These are phyloP conservation scores for Gasterosteus aculeatus DNA, from an alignment of 2,113 vertebrate genomes.

Conservation along the genomic window DNA sequence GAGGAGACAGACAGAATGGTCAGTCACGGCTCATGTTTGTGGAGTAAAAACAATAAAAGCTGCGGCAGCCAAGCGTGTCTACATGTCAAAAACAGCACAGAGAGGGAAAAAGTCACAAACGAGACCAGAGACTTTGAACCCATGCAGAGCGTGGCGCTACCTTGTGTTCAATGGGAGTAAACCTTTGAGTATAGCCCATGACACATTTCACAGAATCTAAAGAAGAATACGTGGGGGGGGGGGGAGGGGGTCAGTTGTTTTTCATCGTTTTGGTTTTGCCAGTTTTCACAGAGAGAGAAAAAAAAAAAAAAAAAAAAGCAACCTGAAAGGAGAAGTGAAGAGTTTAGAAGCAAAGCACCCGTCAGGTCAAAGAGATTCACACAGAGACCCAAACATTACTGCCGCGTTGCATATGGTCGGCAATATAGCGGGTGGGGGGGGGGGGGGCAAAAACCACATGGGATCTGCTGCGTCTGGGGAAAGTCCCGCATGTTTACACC, in stretches of 20 bases:
- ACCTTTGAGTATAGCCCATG: conserved; percentile 99
- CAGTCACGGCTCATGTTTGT: conserved; percentile 84
- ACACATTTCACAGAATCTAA: conserved; percentile 86
- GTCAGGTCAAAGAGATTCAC: neutral
- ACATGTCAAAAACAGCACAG: conserved; percentile 81
- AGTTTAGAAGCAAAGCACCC: conserved; percentile 4
- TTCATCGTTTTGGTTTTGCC: conserved; percentile 20
- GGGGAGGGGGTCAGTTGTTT: conserved; percentile 66
- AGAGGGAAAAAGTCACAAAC: conserved; percentile 79
- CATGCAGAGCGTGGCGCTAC: conserved; percentile 89
- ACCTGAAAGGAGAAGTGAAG: conserved; percentile 57
- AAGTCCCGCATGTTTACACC: conserved; percentile 49
- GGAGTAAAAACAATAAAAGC: conserved; percentile 74
- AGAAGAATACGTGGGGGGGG: conserved; percentile 72
- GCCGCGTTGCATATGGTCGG: neutral
- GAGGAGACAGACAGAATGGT: conserved; percentile 63
- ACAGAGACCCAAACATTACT: conserved; percentile 34
- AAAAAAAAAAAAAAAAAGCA: conserved; percentile 4
- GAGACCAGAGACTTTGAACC: conserved; percentile 81
- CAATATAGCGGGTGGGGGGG: neutral
- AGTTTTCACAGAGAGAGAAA: conserved; percentile 6
- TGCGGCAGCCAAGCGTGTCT: conserved; percentile 92
- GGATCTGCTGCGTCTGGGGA: conserved; percentile 23
- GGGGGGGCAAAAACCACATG: neutral
- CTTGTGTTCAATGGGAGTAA: conserved; percentile 90